Evolutionary conservation across 2,888 invertebrate species (phyloP).

Genomic region (Liodrosophila aerea): DNA sequence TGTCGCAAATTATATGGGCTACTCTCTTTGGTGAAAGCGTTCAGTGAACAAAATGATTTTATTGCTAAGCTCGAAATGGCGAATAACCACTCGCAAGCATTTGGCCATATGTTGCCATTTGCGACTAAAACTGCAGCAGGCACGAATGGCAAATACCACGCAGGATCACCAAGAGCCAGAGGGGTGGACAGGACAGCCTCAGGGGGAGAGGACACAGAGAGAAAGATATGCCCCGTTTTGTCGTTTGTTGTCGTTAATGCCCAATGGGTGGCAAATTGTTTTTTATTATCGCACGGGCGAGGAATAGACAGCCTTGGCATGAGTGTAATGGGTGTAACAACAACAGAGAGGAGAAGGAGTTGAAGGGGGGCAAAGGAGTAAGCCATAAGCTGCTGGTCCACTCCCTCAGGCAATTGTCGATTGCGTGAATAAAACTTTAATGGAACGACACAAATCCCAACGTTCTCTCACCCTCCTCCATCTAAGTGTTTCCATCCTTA

Average conservation of each 20-base stretch:
- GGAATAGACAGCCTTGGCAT: not conserved
- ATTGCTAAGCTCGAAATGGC: slow-evolving; percentile 56
- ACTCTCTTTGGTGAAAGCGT: slow-evolving; percentile 47
- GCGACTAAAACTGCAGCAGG: slow-evolving; percentile 62
- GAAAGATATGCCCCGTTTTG: slow-evolving; percentile 54
- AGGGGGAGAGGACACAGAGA: slow-evolving; percentile 9
- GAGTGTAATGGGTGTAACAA: not conserved
- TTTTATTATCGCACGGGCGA: slow-evolving; percentile 72
- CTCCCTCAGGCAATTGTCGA: slow-evolving; percentile 49
- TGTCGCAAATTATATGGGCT: slow-evolving; percentile 69
- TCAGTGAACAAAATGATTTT: slow-evolving; percentile 80
- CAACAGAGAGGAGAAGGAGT: not conserved
- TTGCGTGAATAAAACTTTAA: slow-evolving; percentile 81
- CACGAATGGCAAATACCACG: slow-evolving; percentile 35
- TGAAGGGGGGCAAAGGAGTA: slow-evolving; percentile 56
- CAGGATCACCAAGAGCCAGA: slow-evolving; percentile 3
- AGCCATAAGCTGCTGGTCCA: slow-evolving; percentile 27
- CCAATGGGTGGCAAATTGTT: slow-evolving; percentile 81
- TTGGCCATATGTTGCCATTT: slow-evolving; percentile 79
- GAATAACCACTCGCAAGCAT: slow-evolving; percentile 59
- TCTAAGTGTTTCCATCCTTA: not conserved
- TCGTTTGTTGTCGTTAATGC: slow-evolving; percentile 77
- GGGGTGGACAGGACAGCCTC: slow-evolving; percentile 1
- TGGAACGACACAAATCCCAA: slow-evolving; percentile 80
- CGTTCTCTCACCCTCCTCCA: slow-evolving; percentile 18